These are phyloP conservation scores for Deilephila porcellus DNA, from an alignment of 2,888 invertebrate genomes.

Conservation along the genomic window DNA sequence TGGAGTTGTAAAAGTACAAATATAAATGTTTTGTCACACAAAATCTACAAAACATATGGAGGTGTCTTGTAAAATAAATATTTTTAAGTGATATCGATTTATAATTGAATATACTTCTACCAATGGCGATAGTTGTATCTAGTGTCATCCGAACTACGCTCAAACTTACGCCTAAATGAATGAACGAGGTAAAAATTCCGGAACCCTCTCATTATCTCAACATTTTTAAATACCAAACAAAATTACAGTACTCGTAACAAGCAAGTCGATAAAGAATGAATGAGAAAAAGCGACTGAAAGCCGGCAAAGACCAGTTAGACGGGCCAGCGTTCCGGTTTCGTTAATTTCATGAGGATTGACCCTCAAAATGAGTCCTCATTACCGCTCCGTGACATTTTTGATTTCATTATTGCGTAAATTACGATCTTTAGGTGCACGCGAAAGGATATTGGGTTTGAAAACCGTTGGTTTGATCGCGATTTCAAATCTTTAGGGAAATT, in stretches of 20 bases:
- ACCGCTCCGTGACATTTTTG: constrained; percentile 44
- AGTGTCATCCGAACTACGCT: not conserved
- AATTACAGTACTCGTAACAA: constrained; percentile 22
- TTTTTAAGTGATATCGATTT: too few relatives aligned
- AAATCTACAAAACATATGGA: too few relatives aligned
- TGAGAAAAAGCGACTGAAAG: constrained; percentile 16
- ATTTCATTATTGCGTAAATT: constrained; percentile 45
- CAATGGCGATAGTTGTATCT: not conserved
- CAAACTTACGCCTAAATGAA: not conserved
- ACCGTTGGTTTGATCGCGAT: constrained; percentile 31
- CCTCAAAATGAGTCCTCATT: constrained; percentile 49
- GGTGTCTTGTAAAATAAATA: too few relatives aligned
- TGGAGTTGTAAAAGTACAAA: too few relatives aligned
- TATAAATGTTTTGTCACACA: too few relatives aligned
- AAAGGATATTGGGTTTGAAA: not conserved
- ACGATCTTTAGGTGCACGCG: not conserved
- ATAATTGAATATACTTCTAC: too few relatives aligned
- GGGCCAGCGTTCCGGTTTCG: constrained; percentile 47
- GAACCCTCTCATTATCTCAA: constrained; percentile 3
- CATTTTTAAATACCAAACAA: constrained; percentile 15
- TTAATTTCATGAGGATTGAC: constrained; percentile 57
- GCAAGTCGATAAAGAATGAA: constrained; percentile 30
- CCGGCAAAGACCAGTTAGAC: constrained; percentile 18
- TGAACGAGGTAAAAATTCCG: constrained; percentile 19
- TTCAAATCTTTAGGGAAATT: not conserved